Conservation (phyloP, 2,888 invertebrate genomes). For the Neoitamus cyanurus region DNA sequence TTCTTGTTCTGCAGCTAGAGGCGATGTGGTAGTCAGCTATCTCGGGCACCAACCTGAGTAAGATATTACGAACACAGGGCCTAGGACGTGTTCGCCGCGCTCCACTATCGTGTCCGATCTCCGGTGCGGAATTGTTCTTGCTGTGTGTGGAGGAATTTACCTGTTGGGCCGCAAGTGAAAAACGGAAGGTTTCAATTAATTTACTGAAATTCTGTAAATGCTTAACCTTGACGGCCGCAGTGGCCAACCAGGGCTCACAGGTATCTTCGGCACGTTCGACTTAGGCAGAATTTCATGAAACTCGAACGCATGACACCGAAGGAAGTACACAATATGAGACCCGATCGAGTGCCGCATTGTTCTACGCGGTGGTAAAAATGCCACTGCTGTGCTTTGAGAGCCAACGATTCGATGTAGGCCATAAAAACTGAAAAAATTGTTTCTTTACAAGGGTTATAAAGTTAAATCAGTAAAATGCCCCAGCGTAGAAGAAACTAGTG, state of each 20-base stretch:
- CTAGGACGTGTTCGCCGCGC: conserved; percentile 16
- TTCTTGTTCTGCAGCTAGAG: conserved; percentile 32
- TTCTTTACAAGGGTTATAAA: not conserved
- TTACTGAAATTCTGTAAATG: conserved; percentile 39
- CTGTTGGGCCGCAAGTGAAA: conserved; percentile 13
- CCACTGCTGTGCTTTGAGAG: not conserved
- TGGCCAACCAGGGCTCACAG: not conserved
- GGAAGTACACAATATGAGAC: not conserved
- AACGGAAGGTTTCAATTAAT: conserved; percentile 39
- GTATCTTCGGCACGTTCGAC: not conserved
- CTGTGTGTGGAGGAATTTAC: conserved; percentile 7
- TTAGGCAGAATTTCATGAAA: not conserved
- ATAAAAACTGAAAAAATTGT: not conserved
- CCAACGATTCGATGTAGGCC: not conserved
- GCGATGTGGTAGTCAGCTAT: conserved; percentile 29
- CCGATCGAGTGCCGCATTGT: not conserved
- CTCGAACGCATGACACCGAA: not conserved
- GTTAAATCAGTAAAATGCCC: not conserved
- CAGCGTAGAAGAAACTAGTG: not conserved
- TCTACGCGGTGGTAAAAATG: conserved; percentile 3
- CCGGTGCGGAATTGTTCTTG: conserved; percentile 17
- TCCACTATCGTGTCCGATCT: conserved; percentile 25
- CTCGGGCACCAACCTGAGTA: not conserved
- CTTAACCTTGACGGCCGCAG: conserved; percentile 11
- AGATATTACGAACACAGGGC: conserved; percentile 20